Conservation (phyloP, 2,113 vertebrate genomes). For the Thamnaconus septentrionalis region DNA sequence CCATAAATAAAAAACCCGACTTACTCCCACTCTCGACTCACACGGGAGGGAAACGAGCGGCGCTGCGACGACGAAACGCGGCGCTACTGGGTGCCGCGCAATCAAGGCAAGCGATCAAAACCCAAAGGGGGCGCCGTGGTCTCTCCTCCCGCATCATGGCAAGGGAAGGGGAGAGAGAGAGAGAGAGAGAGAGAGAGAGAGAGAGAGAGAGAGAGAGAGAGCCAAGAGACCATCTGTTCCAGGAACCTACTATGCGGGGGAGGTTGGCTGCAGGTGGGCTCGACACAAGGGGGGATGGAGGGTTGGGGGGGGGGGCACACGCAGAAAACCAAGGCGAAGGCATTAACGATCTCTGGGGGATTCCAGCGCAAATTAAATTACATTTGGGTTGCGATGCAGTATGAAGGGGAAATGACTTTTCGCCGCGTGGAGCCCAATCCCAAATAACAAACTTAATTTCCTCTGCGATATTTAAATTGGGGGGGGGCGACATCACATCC, state of each 20-base stretch:
- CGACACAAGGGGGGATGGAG: slow-evolving; percentile 3
- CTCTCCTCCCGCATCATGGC: no score
- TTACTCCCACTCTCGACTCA: slow-evolving; percentile 43
- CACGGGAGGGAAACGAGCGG: slow-evolving; percentile 19
- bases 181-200: no score
- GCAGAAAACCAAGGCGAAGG: slow-evolving; percentile 8
- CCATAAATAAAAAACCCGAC: slow-evolving; percentile 47
- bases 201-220: slow-evolving; percentile 31
- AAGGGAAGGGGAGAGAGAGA: no score
- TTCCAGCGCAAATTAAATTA: slow-evolving; percentile 45
- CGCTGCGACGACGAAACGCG: no score
- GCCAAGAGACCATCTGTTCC: slow-evolving; percentile 37
- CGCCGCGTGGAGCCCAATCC: slow-evolving; percentile 33
- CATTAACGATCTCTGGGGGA: slow-evolving; percentile 31
- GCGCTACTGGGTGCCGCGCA: no score
- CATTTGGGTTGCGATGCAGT: slow-evolving; percentile 5
- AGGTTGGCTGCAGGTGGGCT: slow-evolving; percentile 26
- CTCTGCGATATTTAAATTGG: slow-evolving; percentile 44
- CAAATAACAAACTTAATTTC: slow-evolving; percentile 52
- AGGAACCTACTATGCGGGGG: neutral
- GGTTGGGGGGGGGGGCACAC: neutral
- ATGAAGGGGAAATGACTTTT: slow-evolving; percentile 52
- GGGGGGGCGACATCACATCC: slow-evolving; percentile 26
- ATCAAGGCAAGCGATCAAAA: no score
- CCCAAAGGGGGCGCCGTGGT: no score